Evolutionary conservation across 2,113 vertebrate species (phyloP), one percentile per base, ranked within the genome.

Genomic region (Rynchops niger): DNA sequence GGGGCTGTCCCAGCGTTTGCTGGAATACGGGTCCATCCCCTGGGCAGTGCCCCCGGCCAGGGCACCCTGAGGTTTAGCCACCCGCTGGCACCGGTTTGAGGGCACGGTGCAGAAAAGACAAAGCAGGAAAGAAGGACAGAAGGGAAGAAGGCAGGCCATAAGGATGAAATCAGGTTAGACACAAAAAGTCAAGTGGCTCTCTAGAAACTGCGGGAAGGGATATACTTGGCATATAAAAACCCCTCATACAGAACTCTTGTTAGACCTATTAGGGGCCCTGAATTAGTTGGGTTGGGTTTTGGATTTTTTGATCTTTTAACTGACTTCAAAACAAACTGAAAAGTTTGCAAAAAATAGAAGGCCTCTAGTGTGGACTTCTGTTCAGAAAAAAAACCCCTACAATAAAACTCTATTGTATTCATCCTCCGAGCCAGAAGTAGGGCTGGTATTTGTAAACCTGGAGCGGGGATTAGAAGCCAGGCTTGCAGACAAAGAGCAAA

Each of bases 401-500:
- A 78, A 15, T 86, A 79, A 77, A 92, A 12, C 65, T 80, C 49
- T 42, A 9, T 74, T 90, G 38, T 82, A 50, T 84, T 94, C 62
- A 27, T 82, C 45, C 32, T 95, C n/a, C 50, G 58, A 86, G 61
- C 36, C 65, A 91, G 70, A 84, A 87, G 63, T 56, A 34, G 62
- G 34, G 25, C 70, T 92, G 77, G 43, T 69, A 61, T 91, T 92
- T 89, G 88, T 65, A 92, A 95, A 93, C 30, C 45, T 52, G 61
- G 86, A 79, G 77, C 19, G 27, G 43, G 72, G 86, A 89, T 92
- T 94, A 94, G 77, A 82, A 95, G 27, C 69, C 86, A 93, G 86
- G 59, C 52, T 90, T 90, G 61, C 65, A 88, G 76, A 88, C 88
- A 92, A 95, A 94, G 80, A 86, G 26, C 56, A 93, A 95, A 93